Evolutionary conservation across 2,113 vertebrate genomes (phyloP), one percentile per base, ranked within the genome.

Genomic region (Ploceus nigricollis): DNA sequence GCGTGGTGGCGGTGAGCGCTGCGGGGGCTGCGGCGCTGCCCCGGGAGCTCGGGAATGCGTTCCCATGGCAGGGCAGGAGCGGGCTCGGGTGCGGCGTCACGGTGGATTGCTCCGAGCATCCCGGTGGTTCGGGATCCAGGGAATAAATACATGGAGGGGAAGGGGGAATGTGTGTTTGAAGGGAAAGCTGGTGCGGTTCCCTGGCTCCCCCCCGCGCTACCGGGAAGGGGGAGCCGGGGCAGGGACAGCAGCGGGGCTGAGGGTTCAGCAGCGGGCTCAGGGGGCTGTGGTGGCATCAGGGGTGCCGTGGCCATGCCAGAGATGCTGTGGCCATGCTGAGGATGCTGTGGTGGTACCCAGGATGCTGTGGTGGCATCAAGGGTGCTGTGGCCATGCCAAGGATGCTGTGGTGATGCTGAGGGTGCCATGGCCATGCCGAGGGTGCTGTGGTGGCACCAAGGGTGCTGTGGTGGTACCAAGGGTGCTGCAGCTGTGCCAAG

Each of bases 381-480:
- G 54, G 1, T 13, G n/a, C 35, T 27, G 45, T 33, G 45, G 13
- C 2, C 0, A 5, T 25, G 3, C 37, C 13, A 5, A 6, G 14
- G 47, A 2, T 7, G 17, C 60, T 19, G 30, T 25, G 45, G 17
- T 2, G 18, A 1, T 28, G 13, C 33, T 25, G 13, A 14, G 19
- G 50, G 2, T 16, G 13, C 28, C 25, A 16, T 54, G 50, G 15
- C 45, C 45, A 11, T 45, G 45, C 5, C 10, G 0, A 9, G 10
- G 40, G 1, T 15, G 17, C 35, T 40, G 31, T 44, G 51, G 18
- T 4, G 9, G 13, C 1, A 0, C n/a, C n/a, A n/a, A 7, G 16
- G 51, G 0, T 12, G 6, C 53, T 28, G 19, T 33, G 53, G 14
- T 3, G 1, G 2, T 1, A 1, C 8, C 1, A 0, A 9, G 39